These are phyloP conservation scores for Cabera pusaria DNA, from an alignment of 2,888 invertebrate genomes.

Conservation along the genomic window DNA sequence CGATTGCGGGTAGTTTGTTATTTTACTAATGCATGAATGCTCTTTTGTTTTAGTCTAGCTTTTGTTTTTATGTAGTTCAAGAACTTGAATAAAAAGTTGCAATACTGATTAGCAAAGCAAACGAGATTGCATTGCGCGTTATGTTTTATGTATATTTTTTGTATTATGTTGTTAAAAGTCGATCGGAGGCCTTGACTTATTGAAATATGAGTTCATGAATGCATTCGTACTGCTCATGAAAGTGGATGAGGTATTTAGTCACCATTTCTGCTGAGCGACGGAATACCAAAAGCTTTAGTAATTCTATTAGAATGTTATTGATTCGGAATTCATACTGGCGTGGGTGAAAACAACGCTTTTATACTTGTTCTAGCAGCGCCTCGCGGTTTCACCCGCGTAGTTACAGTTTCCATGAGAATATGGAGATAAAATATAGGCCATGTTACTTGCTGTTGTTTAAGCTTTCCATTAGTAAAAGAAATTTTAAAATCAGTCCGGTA, in stretches of 20 bases:
- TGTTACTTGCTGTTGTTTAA: too few relatives aligned
- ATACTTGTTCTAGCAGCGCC: too few relatives aligned
- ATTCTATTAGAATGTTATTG: slow-evolving; percentile 4
- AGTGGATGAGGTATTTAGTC: slow-evolving; percentile 5
- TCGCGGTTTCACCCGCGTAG: too few relatives aligned
- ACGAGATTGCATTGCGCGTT: slow-evolving; percentile 21
- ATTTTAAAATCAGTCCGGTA: too few relatives aligned
- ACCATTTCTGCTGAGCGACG: background rate
- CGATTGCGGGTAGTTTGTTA: slow-evolving; percentile 19
- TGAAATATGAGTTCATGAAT: slow-evolving; percentile 18
- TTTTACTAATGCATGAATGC: slow-evolving; percentile 14
- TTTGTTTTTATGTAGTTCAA: slow-evolving; percentile 11
- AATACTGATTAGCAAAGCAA: slow-evolving; percentile 25
- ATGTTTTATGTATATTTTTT: slow-evolving; percentile 21
- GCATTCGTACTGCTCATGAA: slow-evolving; percentile 9
- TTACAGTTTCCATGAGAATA: too few relatives aligned
- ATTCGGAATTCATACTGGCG: too few relatives aligned
- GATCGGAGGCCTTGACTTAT: slow-evolving; percentile 30
- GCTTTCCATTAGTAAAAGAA: too few relatives aligned
- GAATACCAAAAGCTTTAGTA: slow-evolving; percentile 6
- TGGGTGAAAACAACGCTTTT: too few relatives aligned
- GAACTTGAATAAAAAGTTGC: slow-evolving; percentile 23
- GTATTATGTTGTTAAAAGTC: slow-evolving; percentile 16
- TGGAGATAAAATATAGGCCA: too few relatives aligned
- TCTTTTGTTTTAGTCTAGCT: slow-evolving; percentile 15